phyloP scores from a whole-genome alignment of 2,113 vertebrate genomes.

The Antechinus flavipes region DNA sequence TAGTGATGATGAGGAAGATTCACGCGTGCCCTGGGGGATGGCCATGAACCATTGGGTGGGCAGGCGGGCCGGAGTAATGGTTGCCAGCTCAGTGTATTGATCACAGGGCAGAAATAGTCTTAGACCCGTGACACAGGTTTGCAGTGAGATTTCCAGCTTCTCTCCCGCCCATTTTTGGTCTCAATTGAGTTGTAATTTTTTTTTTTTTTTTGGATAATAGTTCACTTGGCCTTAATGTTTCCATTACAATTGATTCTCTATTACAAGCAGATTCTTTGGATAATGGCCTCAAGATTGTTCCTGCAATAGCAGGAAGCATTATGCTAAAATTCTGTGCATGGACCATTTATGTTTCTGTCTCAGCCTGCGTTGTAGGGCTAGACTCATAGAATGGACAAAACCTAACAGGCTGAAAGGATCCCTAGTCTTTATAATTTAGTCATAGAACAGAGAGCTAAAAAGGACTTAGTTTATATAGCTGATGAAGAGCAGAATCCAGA shows the following conservation, averaged over 20 bases:
- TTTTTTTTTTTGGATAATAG: background rate
- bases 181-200: background rate
- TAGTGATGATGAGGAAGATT: background rate
- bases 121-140: background rate
- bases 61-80: background rate
- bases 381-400: no score
- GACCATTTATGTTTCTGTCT: background rate
- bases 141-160: background rate
- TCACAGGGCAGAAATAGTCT: background rate
- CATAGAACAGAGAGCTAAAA: background rate
- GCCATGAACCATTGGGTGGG: background rate
- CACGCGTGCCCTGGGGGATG: background rate
- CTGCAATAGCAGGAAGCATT: background rate
- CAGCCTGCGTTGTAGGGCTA: no score
- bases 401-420: background rate
- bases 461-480: background rate
- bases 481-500: background rate
- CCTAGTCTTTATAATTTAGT: background rate
- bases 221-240: constrained; percentile 75
- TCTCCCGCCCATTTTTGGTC: background rate
- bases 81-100: background rate
- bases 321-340: background rate
- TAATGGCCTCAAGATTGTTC: constrained; percentile 69
- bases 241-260: constrained; percentile 65
- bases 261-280: constrained; percentile 76